These are phyloP conservation scores for Oreocharis arfaki DNA, from an alignment of 2,113 vertebrate species.

Conservation along the genomic window DNA sequence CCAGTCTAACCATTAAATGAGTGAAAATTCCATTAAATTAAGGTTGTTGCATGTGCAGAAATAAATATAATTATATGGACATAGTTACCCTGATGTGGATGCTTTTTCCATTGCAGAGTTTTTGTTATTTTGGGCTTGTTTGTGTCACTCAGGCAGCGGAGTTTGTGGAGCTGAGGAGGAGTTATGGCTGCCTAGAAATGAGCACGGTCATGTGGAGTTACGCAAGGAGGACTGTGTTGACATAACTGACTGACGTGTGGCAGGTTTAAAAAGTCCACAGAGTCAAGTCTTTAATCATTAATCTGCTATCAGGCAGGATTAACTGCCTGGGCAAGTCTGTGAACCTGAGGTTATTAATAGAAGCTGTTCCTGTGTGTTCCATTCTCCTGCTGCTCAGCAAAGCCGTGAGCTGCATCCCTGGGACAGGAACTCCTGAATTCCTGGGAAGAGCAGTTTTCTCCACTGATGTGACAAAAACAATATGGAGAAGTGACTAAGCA, in stretches of 20 bases:
- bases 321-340: slow-evolving; percentile 15
- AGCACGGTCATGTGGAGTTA: background rate
- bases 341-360: slow-evolving; percentile 8
- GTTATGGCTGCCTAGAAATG: background rate
- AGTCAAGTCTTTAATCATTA: slow-evolving; percentile 53
- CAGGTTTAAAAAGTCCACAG: background rate
- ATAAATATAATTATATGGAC: background rate
- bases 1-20: background rate
- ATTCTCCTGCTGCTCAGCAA: background rate
- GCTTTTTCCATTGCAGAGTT: background rate
- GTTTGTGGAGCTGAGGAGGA: background rate
- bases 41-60: background rate
- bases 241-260: slow-evolving; percentile 24
- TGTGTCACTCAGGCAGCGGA: background rate
- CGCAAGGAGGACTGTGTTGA: background rate
- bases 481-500: background rate
- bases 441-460: background rate
- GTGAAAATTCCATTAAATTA: background rate
- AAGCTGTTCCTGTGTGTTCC: background rate
- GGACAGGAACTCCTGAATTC: background rate
- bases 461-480: background rate
- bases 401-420: background rate
- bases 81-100: background rate
- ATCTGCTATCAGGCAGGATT: slow-evolving; percentile 35
- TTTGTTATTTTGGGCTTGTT: background rate